Base-by-base conservation (phyloP, 2,888 invertebrate genomes). In the Nemapogon koenigi region DNA sequence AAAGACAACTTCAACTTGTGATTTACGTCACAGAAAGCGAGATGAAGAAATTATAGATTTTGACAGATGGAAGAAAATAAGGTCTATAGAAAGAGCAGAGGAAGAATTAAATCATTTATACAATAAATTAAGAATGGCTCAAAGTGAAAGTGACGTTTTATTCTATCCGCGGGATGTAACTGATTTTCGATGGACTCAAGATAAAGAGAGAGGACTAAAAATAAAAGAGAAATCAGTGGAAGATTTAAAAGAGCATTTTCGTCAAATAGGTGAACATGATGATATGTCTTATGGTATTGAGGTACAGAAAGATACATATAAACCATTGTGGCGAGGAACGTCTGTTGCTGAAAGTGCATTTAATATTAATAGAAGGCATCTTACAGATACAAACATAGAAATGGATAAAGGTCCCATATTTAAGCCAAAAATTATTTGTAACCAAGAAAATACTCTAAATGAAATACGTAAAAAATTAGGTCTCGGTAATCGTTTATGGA, bases 171-270 rank as follows among this genome's bases (percentile, higher is more conserved):
- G 87, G 52, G 88, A 90, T 50, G 68, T 87, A 0, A 87, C 87
- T 39, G 85, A 86, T 33, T 82, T 86, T 31, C 84, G 87, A 44
- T 95, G 95, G 95, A 85, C 82, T 44, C 84, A 84, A 19, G 85
- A 88, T 39, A 76, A 76, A 16, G 94, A 94, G 54, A 81, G 87
- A 45, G 90, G 92, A 0, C 68, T 96, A 25, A 81, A 89, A 51
- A 84, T 87, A 26, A 92, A 91, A 59, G 91, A 94, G 59, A 89
- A 90, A 56, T 94, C 94, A 0, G 91, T 95, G 0, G 91, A 91
- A 61, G 90, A 95, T 63, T 82, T 95, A 7, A 86, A 88, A 50
- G 87, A 88, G 44, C 86, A 87, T 51, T 91, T 91, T 51, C 85
- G 86, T 53, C 85, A 83, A 53, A 68, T 87, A 40, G 73, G 83